Base-by-base conservation (phyloP, 2,113 vertebrate species). In the Syrrhaptes paradoxus region DNA sequence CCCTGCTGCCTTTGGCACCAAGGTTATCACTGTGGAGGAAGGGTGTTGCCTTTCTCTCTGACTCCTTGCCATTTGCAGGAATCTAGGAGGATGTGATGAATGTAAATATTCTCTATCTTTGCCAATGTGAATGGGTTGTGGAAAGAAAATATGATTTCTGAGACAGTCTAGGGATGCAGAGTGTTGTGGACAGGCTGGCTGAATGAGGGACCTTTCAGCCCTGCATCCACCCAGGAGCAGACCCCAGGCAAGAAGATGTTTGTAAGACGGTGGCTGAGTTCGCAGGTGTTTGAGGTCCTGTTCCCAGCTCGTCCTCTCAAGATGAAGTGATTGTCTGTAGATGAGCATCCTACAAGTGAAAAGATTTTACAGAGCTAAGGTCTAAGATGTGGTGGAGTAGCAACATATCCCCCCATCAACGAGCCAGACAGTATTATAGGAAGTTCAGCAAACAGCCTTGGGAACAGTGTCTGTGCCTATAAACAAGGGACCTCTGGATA, bases 31-130 rank as follows among this genome's bases (percentile, higher is more conserved):
- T 9, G 34, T 31, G 59, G 52, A 93, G 76, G 94, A 95, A 93
- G 91, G 91, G 94, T 85, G 93, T 81, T 95, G 86, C 57, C 86
- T 78, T 90, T 87, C n/a, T 72, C 20, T 59, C 1, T 89, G 85
- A 88, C 75, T 93, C 92, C 46, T 83, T 11, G 17, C n/a, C n/a
- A 9, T 78, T 63, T 65, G 19, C 34, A 22, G 46, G 76, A 62
- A 77, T 80, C 55, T 58, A 63, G 36, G 29, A 83, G 55, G 86
- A 72, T 29, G 17, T 52, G 14, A 45, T 36, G 24, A 24, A 7
- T 41, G 20, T 71, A 66, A 77, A 74, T 84, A 61, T 77, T 80
- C 62, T 85, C 55, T 61, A 20, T 74, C 61, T 81, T 84, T 81
- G 68, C 48, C 51, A 38, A 38, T 29, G 2, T 38, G 43, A 70